Percentiles rank a stretch among this genome's conserved stretches.
phyloP scores from a whole-genome alignment of 2,888 invertebrate species.

The Dioctria rufipes region DNA sequence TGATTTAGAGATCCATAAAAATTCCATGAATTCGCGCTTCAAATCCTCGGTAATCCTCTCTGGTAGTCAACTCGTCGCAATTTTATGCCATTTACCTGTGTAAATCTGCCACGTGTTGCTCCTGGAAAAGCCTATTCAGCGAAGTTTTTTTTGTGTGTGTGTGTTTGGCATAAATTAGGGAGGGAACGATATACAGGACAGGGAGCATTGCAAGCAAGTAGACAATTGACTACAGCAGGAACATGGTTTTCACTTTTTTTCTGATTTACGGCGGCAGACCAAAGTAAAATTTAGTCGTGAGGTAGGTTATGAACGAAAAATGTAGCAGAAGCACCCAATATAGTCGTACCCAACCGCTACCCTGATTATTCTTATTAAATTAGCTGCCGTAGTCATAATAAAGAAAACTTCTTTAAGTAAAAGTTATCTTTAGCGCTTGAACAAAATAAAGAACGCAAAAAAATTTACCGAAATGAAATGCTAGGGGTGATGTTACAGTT shows the following conservation, averaged over 20 bases:
- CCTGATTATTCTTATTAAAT: slow-evolving; percentile 41
- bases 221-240: slow-evolving; percentile 39
- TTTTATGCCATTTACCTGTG: slow-evolving; percentile 44
- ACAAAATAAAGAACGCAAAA: too few relatives aligned
- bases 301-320: background rate
- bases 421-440: slow-evolving; percentile 30
- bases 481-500: slow-evolving; percentile 10
- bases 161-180: slow-evolving; percentile 47
- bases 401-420: slow-evolving; percentile 1
- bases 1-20: slow-evolving; percentile 31
- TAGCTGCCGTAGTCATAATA: slow-evolving; percentile 28
- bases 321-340: background rate
- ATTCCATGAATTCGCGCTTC: background rate
- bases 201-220: slow-evolving; percentile 16
- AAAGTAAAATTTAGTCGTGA: slow-evolving; percentile 6
- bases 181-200: background rate
- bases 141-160: background rate
- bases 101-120: slow-evolving; percentile 50
- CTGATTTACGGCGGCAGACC: slow-evolving; percentile 12
- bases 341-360: background rate
- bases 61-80: slow-evolving; percentile 34
- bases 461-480: background rate
- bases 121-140: slow-evolving; percentile 35
- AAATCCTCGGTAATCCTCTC: slow-evolving; percentile 38
- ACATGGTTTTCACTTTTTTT: slow-evolving; percentile 15